Evolutionary conservation across 2,113 vertebrate species (phyloP).

Genomic region (Xiphorhynchus elegans): DNA sequence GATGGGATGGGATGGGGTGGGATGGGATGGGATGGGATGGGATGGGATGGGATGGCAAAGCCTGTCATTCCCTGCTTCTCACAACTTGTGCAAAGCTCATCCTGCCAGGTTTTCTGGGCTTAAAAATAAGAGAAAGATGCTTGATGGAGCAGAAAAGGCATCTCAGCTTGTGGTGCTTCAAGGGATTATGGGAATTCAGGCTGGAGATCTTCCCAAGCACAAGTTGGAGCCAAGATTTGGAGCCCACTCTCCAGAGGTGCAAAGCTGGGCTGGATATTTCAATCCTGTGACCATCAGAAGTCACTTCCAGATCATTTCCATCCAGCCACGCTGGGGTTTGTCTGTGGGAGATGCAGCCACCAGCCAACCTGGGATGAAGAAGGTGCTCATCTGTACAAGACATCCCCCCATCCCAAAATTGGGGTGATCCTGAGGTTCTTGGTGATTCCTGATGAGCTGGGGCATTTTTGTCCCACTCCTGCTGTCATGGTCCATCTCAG

Average conservation of each 20-base stretch:
- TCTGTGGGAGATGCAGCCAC: background rate
- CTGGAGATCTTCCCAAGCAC: background rate
- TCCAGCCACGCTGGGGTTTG: background rate
- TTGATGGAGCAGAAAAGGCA: background rate
- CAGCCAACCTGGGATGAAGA: background rate
- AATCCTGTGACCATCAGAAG: background rate
- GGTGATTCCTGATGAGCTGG: background rate
- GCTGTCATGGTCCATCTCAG: background rate
- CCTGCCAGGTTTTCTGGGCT: background rate
- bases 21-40: background rate
- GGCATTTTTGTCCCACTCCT: background rate
- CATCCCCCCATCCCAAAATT: background rate
- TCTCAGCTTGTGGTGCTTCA: too few species aligned
- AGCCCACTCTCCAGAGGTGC: background rate
- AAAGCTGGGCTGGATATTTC: background rate
- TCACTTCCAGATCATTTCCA: background rate
- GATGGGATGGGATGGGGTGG: background rate
- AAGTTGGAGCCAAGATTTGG: background rate
- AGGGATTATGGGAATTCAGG: background rate
- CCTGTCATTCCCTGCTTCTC: accelerated
- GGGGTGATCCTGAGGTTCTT: background rate
- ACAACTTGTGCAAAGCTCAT: background rate
- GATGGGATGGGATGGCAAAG: too few species aligned
- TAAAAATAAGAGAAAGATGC: background rate
- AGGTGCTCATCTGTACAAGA: background rate